Base-by-base conservation (phyloP, 2,797 vertebrate genomes). In the Diceros bicornis region DNA sequence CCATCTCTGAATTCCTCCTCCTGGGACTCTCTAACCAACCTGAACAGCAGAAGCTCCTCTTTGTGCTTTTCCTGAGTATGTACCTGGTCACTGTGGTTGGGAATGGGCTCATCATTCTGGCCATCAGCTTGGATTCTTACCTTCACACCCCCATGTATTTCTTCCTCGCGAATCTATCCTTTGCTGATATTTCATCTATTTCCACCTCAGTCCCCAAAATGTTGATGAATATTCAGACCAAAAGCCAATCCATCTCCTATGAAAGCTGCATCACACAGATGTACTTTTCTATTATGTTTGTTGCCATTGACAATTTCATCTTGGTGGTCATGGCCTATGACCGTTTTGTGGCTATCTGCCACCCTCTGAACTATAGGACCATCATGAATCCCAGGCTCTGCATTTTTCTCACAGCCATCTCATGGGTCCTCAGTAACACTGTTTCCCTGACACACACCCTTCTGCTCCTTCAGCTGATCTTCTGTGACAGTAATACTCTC, bases 281-380 rank as follows among this genome's bases (percentile, higher is more conserved):
- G 95, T 98, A 97, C 17, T 97, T 98, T 85, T 98, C 94, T 21
- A 97, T 97, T 12, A 87, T 96, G 20, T 97, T 97, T 84, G 95
- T 96, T 0, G 83, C 93, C 71, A 71, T n/a, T 37, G 97, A 98
- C 77, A 98, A 97, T 71, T 98, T 98, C 91, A 97, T 98, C 52
- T 68, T 98, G 64, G 97, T 97, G 6, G 87, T 96, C 32, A 98
- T 98, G 98, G 97, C 98, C 61, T 98, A 97, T 21, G 97, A 98
- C 29, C 95, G 96, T 13, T 98, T 98, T 47, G 96, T 97, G 69
- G 98, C 98, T 25, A 95, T 98, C 88, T 98, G 98, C 89, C 62
- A 97, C 37, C 98, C 98, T 27, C 97, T 98, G 62, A 97, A 61
- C 66, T 98, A 98, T 3, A 23, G 0, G 4, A 84, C 57, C 69